These are phyloP conservation scores for Microctenopoma steveboyesi DNA, from an alignment of 2,797 vertebrate species.

Conservation along the genomic window DNA sequence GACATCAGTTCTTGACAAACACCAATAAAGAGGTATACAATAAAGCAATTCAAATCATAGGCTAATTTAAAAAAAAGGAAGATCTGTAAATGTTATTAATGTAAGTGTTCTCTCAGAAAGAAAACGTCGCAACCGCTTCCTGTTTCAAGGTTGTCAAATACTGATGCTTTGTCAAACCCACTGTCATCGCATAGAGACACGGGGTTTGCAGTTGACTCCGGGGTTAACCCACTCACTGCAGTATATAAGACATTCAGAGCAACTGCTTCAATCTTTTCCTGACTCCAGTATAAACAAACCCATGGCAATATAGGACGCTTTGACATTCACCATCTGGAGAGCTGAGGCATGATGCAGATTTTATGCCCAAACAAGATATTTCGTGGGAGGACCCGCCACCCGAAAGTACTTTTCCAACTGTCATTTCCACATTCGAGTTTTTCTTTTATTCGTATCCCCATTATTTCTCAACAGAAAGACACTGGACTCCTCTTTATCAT, in stretches of 20 bases:
- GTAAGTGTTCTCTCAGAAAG: too few species aligned
- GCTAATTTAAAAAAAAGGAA: neutral
- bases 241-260: too few species aligned
- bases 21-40: neutral
- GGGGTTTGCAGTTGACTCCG: neutral
- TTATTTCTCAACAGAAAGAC: neutral
- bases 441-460: neutral
- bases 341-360: too few species aligned
- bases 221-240: neutral
- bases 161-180: too few species aligned
- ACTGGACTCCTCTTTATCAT: too few species aligned
- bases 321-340: too few species aligned
- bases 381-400: neutral
- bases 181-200: too few species aligned
- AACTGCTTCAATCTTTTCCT: neutral
- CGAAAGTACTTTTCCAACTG: neutral
- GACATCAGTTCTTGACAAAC: constrained; percentile 6
- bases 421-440: neutral
- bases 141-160: too few species aligned
- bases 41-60: neutral
- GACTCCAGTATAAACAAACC: neutral
- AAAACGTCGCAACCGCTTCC: too few species aligned
- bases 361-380: neutral
- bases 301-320: too few species aligned
- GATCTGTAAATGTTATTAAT: neutral